These are phyloP conservation scores for Gymnocypris eckloni DNA, from an alignment of 2,797 vertebrate genomes.

Conservation along the genomic window DNA sequence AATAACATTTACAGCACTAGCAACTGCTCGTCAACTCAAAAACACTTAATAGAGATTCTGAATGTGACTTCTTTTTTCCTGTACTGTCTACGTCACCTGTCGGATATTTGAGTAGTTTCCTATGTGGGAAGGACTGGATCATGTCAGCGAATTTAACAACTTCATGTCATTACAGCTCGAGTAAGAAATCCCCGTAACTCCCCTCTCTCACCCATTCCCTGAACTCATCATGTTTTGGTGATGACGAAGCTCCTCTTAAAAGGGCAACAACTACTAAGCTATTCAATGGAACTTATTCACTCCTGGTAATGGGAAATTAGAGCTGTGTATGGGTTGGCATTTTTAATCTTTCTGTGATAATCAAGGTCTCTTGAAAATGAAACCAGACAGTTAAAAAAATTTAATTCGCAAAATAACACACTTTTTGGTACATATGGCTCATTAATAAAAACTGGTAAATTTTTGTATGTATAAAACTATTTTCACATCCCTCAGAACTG, in stretches of 20 bases:
- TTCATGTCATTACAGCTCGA: slow-evolving; percentile 30
- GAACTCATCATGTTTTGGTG: slow-evolving; percentile 29
- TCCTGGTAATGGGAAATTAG: neutral
- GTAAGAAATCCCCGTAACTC: slow-evolving; percentile 44
- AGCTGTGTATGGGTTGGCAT: neutral
- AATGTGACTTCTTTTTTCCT: neutral
- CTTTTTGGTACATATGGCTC: neutral
- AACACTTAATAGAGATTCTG: neutral
- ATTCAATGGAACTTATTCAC: neutral
- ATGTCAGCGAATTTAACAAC: slow-evolving; percentile 39
- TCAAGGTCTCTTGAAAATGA: neutral
- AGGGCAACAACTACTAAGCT: neutral
- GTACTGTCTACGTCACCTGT: slow-evolving; percentile 9
- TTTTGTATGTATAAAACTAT: neutral
- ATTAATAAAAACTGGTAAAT: neutral
- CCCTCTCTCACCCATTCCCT: slow-evolving; percentile 27
- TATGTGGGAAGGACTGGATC: slow-evolving; percentile 43
- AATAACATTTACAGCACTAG: neutral
- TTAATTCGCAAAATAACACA: neutral
- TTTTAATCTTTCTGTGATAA: neutral
- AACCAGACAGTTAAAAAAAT: neutral
- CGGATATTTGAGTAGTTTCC: slow-evolving; percentile 37
- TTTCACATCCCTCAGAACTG: neutral
- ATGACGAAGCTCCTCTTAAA: slow-evolving; percentile 45
- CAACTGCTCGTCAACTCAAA: neutral